These are phyloP conservation scores for Geophilus truncorum DNA, from an alignment of 2,888 invertebrate species.

Conservation along the genomic window DNA sequence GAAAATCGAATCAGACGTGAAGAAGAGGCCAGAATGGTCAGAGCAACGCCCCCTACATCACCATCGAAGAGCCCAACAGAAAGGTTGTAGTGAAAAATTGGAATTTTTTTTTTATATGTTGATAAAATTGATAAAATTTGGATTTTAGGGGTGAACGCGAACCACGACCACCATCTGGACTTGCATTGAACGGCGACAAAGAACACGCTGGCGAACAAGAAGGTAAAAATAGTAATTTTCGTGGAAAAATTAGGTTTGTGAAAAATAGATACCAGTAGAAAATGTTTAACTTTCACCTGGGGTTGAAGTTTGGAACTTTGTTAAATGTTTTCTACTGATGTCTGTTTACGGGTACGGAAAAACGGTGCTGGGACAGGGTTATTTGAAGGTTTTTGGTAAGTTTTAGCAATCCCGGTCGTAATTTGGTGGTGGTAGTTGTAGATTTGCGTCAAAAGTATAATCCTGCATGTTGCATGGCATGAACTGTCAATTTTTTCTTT, in stretches of 20 bases:
- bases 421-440: too few relatives aligned
- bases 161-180: constrained; percentile 40
- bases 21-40: constrained; percentile 69
- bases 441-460: too few relatives aligned
- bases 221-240: constrained; percentile 46
- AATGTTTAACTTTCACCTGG: too few relatives aligned
- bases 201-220: constrained; percentile 45
- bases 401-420: too few relatives aligned
- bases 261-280: too few relatives aligned
- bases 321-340: too few relatives aligned
- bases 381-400: too few relatives aligned
- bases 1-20: constrained; percentile 39
- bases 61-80: constrained; percentile 46
- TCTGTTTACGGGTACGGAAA: neutral
- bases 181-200: constrained; percentile 45
- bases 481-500: neutral
- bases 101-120: neutral
- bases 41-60: constrained; percentile 55
- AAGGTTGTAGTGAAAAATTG: neutral
- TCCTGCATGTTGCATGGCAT: constrained; percentile 32
- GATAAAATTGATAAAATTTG: too few relatives aligned
- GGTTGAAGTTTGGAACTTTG: too few relatives aligned
- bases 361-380: too few relatives aligned
- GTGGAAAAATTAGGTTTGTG: too few relatives aligned
- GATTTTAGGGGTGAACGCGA: constrained; percentile 29